A percentile compares a stretch with the other conserved stretches of the same genome.
Evolutionary conservation across 2,113 vertebrate species (phyloP).

Genomic region (Pardalotus punctatus): DNA sequence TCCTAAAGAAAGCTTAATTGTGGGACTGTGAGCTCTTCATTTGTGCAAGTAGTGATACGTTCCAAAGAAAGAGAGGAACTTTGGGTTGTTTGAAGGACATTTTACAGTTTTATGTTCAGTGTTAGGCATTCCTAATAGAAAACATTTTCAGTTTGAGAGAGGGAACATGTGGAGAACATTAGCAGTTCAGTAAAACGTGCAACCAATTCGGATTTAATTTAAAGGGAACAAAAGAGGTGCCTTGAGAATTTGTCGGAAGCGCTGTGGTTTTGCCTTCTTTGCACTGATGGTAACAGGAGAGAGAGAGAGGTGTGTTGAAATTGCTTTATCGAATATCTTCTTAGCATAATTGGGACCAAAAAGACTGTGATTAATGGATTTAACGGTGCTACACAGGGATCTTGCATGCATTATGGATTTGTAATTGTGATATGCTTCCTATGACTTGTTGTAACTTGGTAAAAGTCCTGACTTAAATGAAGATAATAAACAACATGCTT

Average conservation of each 20-base stretch:
- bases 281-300: background rate
- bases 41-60: background rate
- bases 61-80: background rate
- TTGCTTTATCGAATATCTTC: conserved; percentile 2
- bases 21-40: background rate
- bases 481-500: conserved; percentile 37
- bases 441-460: background rate
- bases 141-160: conserved; percentile 46
- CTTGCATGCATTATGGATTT: background rate
- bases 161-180: conserved; percentile 50
- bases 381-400: background rate
- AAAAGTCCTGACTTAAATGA: conserved; percentile 27
- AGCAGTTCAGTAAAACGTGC: conserved; percentile 41
- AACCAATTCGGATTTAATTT: conserved; percentile 54
- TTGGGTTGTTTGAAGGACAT: background rate
- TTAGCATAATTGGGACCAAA: conserved; percentile 30
- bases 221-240: conserved; percentile 50
- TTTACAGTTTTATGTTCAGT: conserved; percentile 38
- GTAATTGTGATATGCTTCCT: background rate
- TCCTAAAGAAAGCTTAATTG: background rate
- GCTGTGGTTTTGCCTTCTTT: conserved; percentile 32
- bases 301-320: conserved; percentile 10
- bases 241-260: conserved; percentile 55
- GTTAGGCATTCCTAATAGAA: conserved; percentile 46
- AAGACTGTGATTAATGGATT: background rate